Conservation (phyloP, 1,140 invertebrate genomes). For the Drosophila parabipectinata region DNA sequence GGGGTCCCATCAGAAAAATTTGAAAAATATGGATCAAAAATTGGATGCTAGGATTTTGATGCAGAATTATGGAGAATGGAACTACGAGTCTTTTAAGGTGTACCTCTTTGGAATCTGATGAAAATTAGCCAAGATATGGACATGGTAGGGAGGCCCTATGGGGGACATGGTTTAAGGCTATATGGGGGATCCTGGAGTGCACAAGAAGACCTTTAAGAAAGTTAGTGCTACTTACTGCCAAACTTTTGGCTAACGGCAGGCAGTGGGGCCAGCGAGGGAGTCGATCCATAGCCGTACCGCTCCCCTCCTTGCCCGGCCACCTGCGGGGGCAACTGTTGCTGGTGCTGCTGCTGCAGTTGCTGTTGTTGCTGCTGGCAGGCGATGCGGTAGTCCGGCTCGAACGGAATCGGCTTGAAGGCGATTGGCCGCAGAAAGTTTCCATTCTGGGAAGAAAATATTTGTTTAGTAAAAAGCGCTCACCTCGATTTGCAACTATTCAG, state of each 20-base stretch:
- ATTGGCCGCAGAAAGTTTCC: slow-evolving; percentile 76
- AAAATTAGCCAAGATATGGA: no score
- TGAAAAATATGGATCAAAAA: no score
- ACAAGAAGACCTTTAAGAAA: no score
- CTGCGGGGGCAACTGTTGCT: slow-evolving; percentile 21
- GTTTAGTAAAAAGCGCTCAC: not conserved
- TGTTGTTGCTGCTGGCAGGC: slow-evolving; percentile 61
- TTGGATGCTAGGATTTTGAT: no score
- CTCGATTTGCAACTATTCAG: not conserved
- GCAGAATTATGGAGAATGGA: no score
- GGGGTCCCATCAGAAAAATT: no score
- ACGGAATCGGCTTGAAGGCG: slow-evolving; percentile 82
- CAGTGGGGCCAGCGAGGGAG: slow-evolving; percentile 70
- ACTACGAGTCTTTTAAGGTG: no score
- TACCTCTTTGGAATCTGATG: no score
- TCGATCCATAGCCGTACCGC: slow-evolving; percentile 79
- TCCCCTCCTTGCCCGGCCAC: slow-evolving; percentile 34
- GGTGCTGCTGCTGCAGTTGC: slow-evolving; percentile 46
- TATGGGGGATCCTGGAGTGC: no score
- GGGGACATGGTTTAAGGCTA: no score
- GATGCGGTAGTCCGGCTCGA: slow-evolving; percentile 82
- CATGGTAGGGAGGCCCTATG: no score
- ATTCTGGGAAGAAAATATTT: slow-evolving; percentile 7
- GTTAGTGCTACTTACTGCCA: slow-evolving; percentile 71
- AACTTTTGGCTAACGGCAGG: slow-evolving; percentile 67